These are phyloP conservation scores for Cheilosia soror DNA, from an alignment of 2,888 invertebrate species.

Conservation along the genomic window DNA sequence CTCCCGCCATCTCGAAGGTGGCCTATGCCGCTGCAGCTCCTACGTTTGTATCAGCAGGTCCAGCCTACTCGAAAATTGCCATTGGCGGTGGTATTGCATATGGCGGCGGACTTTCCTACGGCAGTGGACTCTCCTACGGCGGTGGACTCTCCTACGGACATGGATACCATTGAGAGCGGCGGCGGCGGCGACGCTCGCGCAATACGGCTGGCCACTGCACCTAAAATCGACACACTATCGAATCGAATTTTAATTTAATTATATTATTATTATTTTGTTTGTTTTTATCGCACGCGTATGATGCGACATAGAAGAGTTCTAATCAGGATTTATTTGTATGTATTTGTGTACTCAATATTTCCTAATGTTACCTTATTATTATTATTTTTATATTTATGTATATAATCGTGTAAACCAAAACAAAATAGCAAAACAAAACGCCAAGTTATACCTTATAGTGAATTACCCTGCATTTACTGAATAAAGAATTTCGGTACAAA, in stretches of 20 bases:
- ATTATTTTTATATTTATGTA: constrained; percentile 63
- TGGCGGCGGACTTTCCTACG: constrained; percentile 74
- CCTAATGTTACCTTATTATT: constrained; percentile 58
- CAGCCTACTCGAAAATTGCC: constrained; percentile 77
- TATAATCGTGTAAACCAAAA: constrained; percentile 62
- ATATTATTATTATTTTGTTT: constrained; percentile 11
- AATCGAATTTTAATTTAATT: constrained; percentile 52
- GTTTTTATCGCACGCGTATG: constrained; percentile 38
- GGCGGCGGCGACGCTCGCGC: constrained; percentile 34
- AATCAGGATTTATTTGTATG: constrained; percentile 41
- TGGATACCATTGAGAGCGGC: constrained; percentile 76
- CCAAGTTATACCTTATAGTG: constrained; percentile 75
- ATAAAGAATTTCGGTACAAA: constrained; percentile 83
- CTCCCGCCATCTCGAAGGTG: constrained; percentile 78
- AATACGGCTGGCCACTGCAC: constrained; percentile 14
- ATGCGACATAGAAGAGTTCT: constrained; percentile 19
- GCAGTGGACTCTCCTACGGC: constrained; percentile 76
- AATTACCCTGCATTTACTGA: constrained; percentile 82
- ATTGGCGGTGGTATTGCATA: constrained; percentile 23
- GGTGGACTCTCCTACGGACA: constrained; percentile 77
- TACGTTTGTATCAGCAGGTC: constrained; percentile 78
- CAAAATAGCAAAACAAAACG: constrained; percentile 61
- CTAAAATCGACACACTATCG: constrained; percentile 20
- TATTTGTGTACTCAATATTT: constrained; percentile 42
- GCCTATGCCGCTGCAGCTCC: constrained; percentile 75